phyloP scores from a whole-genome alignment of 2,888 invertebrate genomes.

The Heteromyza rotundicornis region DNA sequence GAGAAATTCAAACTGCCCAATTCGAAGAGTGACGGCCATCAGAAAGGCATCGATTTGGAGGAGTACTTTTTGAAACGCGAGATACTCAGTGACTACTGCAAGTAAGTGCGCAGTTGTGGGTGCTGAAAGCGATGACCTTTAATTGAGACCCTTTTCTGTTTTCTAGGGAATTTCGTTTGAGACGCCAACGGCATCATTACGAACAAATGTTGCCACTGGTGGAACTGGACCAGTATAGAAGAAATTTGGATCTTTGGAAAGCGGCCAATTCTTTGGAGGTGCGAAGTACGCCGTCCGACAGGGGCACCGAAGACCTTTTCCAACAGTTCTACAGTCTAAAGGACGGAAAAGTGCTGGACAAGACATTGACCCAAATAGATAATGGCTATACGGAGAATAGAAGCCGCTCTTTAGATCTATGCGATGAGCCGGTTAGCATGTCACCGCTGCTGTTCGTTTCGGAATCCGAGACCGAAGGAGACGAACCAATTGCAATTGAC shows the following conservation, averaged over 20 bases:
- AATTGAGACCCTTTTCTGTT: background rate
- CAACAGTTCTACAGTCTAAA: constrained; percentile 36
- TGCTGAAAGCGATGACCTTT: background rate
- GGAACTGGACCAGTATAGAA: constrained; percentile 44
- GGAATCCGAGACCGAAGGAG: constrained; percentile 46
- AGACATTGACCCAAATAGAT: constrained; percentile 19
- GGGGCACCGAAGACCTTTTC: constrained; percentile 49
- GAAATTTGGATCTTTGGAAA: constrained; percentile 49
- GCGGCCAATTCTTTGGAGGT: too few species aligned
- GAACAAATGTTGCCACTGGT: constrained; percentile 54
- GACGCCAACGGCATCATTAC: constrained; percentile 59
- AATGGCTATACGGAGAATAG: constrained; percentile 14
- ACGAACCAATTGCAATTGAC: background rate
- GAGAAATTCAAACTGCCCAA: constrained; percentile 54
- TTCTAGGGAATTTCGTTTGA: constrained; percentile 53
- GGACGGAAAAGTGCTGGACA: constrained; percentile 18
- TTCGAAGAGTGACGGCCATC: constrained; percentile 48
- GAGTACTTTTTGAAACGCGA: constrained; percentile 60
- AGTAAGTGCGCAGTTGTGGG: constrained; percentile 48
- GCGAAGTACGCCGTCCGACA: constrained; percentile 37
- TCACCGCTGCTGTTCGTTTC: constrained; percentile 57
- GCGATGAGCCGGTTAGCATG: constrained; percentile 53
- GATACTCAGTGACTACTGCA: constrained; percentile 56
- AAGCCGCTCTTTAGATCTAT: constrained; percentile 37
- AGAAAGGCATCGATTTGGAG: constrained; percentile 52